These are phyloP conservation scores for Erpetoichthys calabaricus DNA, from an alignment of 2,797 vertebrate species.

Conservation along the genomic window DNA sequence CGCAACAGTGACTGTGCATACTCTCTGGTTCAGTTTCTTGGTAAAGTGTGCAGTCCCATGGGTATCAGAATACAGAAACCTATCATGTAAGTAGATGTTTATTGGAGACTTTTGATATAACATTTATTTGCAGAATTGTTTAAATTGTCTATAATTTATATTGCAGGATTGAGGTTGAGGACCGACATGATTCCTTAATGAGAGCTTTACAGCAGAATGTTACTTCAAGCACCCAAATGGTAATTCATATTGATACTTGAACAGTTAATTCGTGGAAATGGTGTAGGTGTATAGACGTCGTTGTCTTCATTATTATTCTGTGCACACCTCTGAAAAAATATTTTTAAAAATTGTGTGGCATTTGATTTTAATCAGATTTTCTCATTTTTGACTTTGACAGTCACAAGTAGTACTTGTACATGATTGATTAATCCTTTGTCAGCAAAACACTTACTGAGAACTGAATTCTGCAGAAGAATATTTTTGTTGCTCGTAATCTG, in stretches of 20 bases:
- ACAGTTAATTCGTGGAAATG: too few relatives aligned
- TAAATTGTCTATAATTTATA: neutral
- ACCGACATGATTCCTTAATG: constrained; percentile 70
- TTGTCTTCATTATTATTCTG: too few relatives aligned
- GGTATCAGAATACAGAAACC: constrained; percentile 61
- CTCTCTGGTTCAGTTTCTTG: constrained; percentile 55
- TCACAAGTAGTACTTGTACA: too few relatives aligned
- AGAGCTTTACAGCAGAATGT: constrained; percentile 65
- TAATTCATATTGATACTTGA: constrained; percentile 21
- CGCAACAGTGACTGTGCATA: constrained; percentile 58
- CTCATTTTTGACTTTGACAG: too few relatives aligned
- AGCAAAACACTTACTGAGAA: too few relatives aligned
- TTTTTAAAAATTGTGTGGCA: too few relatives aligned
- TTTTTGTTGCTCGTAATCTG: too few relatives aligned
- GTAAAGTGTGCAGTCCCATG: constrained; percentile 61
- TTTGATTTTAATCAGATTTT: too few relatives aligned
- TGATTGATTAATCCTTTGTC: too few relatives aligned
- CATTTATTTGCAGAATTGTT: neutral
- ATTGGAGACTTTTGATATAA: neutral
- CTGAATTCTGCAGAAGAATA: too few relatives aligned
- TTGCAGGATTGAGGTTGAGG: constrained; percentile 71
- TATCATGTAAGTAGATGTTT: constrained; percentile 50
- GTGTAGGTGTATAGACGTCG: too few relatives aligned
- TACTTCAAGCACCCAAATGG: constrained; percentile 62
- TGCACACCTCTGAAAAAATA: too few relatives aligned